Evolutionary conservation across 2,797 vertebrate genomes (phyloP).

Genomic region (Labroides dimidiatus): DNA sequence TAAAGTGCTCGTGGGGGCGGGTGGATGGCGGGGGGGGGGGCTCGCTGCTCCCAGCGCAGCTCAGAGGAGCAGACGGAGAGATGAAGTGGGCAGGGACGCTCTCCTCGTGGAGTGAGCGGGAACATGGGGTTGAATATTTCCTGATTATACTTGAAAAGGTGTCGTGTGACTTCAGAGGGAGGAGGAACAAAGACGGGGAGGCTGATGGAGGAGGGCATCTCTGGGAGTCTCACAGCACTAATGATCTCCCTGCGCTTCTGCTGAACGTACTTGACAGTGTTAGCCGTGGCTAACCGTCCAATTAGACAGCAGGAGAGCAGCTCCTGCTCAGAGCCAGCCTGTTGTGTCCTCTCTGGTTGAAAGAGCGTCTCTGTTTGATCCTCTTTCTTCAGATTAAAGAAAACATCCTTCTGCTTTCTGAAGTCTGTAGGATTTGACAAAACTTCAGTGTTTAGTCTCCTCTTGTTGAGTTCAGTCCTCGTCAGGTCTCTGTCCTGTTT

Average conservation of each 20-base stretch:
- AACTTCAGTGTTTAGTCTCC: constrained; percentile 11
- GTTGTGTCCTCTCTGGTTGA: constrained; percentile 62
- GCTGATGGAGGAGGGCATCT: constrained; percentile 43
- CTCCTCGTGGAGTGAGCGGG: constrained; percentile 49
- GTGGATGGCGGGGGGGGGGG: no score
- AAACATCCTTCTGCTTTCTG: constrained; percentile 8
- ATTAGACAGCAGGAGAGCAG: constrained; percentile 67
- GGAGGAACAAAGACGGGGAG: constrained; percentile 31
- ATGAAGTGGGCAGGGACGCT: not conserved
- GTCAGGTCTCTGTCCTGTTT: constrained; percentile 35
- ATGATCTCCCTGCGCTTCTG: constrained; percentile 56
- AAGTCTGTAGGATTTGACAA: constrained; percentile 4
- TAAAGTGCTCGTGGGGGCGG: constrained; percentile 65
- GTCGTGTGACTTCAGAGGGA: constrained; percentile 32
- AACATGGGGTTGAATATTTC: constrained; percentile 45
- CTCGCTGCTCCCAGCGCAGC: constrained; percentile 37
- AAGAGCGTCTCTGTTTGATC: constrained; percentile 53
- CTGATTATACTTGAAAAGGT: constrained; percentile 20
- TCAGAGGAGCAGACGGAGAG: not conserved
- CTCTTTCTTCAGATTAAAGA: constrained; percentile 25
- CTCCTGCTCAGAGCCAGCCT: constrained; percentile 54
- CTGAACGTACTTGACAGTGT: constrained; percentile 65
- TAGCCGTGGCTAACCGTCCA: constrained; percentile 69
- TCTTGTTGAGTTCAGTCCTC: constrained; percentile 1
- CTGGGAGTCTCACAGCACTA: constrained; percentile 50